phyloP scores from a whole-genome alignment of 2,888 invertebrate genomes.

The Polyommatus iphigenia region DNA sequence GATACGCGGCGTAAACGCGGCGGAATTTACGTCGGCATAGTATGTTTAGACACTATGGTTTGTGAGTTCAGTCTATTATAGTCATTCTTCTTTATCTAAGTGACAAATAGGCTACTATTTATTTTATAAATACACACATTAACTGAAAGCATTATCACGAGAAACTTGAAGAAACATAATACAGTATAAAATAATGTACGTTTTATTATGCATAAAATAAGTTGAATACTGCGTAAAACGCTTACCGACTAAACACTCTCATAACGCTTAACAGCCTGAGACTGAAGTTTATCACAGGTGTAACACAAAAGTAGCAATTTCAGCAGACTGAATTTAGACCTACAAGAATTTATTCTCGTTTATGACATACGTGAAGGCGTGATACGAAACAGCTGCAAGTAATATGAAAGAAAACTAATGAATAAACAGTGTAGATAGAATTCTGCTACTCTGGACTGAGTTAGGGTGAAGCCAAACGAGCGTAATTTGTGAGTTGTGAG shows the following conservation, averaged over 20 bases:
- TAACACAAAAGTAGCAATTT: not conserved
- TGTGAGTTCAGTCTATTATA: too few relatives aligned
- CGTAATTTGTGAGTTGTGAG: too few relatives aligned
- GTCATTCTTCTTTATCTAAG: not conserved
- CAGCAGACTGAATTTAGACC: not conserved
- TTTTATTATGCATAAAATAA: slow-evolving; percentile 12
- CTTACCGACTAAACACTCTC: slow-evolving; percentile 4
- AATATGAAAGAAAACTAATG: too few relatives aligned
- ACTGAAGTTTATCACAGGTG: not conserved
- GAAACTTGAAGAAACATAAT: not conserved
- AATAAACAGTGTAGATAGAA: too few relatives aligned
- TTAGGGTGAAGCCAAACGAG: too few relatives aligned
- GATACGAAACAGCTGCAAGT: too few relatives aligned
- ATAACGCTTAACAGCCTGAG: not conserved
- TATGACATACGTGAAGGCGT: too few relatives aligned
- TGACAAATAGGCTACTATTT: not conserved
- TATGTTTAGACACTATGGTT: too few relatives aligned
- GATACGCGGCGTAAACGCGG: too few relatives aligned
- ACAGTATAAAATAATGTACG: not conserved
- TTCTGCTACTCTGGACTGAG: too few relatives aligned
- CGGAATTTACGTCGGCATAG: too few relatives aligned
- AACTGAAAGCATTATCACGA: not conserved
- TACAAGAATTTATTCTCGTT: too few relatives aligned
- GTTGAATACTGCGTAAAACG: slow-evolving; percentile 2
- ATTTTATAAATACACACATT: not conserved